Base-by-base conservation (phyloP, 2,113 vertebrate genomes). In the Cromileptes altivelis region DNA sequence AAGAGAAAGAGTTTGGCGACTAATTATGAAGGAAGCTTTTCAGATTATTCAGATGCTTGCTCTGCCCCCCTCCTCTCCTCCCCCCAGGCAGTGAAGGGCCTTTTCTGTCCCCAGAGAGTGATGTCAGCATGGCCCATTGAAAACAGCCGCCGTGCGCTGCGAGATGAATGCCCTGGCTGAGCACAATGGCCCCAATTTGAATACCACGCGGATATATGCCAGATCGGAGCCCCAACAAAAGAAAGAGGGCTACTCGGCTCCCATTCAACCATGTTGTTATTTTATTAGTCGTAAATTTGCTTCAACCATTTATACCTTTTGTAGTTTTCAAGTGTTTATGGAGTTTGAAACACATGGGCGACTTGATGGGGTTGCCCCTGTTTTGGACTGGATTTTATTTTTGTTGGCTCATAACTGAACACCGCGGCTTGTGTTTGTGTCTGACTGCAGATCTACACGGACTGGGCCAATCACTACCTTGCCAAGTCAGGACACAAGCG, bases 391-490 rank as follows among this genome's bases (percentile, higher is more conserved):
- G 63, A 55, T 86, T 81, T 69, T 71, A 7, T 88, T 85, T 87
- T 83, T 42, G 60, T 65, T 55, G 72, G 78, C 61, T 90, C 27
- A 2, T 49, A 45, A 76, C 75, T 88, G 88, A 93, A 63, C 15
- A 2, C 15, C 4, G 58, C 4, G 56, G 37, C 69, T 75, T 78
- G 47, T 89, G 82, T 89, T 86, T 93, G 84, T 85, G 89, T 94
- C 56, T 91, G 92, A 86, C 84, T 27, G 85, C 94, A 99, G 98
- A 99, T 99, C 95, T 99, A 99, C 90, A 99, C 98, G 0, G 98
- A 99, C 93, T 99, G 98, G 98, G 98, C 98, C 84, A 99, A 99
- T 94, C 98, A 99, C 85, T 99, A 99, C 84, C 96, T 99, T 55
- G 97, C 97, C 73, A 99, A 98, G 94, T 99, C 98, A 0, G 98